Percentiles rank a stretch among this genome's conserved stretches.
Evolutionary conservation across 2,888 invertebrate species (phyloP).

Genomic region (Platerodrilus igneus): DNA sequence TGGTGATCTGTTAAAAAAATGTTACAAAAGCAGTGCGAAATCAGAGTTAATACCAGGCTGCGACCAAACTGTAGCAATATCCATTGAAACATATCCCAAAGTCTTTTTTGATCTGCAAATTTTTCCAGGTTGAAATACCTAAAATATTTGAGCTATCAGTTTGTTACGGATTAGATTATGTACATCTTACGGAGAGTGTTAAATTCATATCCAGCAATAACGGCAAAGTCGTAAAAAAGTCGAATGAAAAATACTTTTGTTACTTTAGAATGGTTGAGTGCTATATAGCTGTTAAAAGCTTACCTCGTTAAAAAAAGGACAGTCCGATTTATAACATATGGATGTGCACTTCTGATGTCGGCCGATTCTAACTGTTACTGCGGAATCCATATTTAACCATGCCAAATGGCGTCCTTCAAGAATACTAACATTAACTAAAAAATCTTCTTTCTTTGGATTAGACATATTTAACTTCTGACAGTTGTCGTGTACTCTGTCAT

Average conservation of each 20-base stretch:
- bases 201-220: constrained; percentile 57
- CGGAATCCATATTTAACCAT: constrained; percentile 53
- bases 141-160: constrained; percentile 9
- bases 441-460: constrained; percentile 46
- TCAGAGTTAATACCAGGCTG: constrained; percentile 55
- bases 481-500: too few species aligned
- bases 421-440: constrained; percentile 60
- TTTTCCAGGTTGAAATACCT: constrained; percentile 42
- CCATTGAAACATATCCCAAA: constrained; percentile 60
- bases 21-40: not conserved
- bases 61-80: constrained; percentile 66
- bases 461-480: too few species aligned
- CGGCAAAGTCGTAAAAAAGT: constrained; percentile 54
- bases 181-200: constrained; percentile 57
- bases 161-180: not conserved
- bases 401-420: constrained; percentile 61
- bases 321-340: constrained; percentile 55
- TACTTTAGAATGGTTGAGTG: constrained; percentile 2
- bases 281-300: constrained; percentile 5
- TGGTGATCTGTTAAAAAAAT: constrained; percentile 59
- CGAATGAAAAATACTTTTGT: constrained; percentile 64
- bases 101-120: constrained; percentile 49
- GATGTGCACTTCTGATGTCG: constrained; percentile 58
- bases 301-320: constrained; percentile 68
- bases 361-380: constrained; percentile 59